Evolutionary conservation across 1,140 invertebrate species (phyloP), one percentile per base, ranked within the genome.

Genomic region (Sycobia sp.): DNA sequence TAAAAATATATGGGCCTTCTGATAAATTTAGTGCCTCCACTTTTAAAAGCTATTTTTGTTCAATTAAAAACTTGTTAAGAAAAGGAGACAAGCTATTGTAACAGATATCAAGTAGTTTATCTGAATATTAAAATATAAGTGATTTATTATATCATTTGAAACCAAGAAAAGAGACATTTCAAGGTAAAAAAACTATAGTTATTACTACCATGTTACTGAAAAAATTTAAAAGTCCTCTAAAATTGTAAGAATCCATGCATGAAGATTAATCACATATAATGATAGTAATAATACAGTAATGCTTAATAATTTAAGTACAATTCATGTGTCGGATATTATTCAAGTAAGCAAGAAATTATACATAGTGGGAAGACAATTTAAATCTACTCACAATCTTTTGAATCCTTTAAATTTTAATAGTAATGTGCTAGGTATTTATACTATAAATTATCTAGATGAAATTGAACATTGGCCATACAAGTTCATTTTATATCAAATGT

Each of bases 1-100:
- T 67, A 0, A 46, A 57, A 38, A 41, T 46, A 20, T 54, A 56
- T 23, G 67, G 70, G 4, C 57, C 51, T 27, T 39, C 62, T 9
- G 65, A 69, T 38, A 58, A 38, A 8, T 59, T 65, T 36, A 55
- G 54, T 46, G 49, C 55, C 0, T 50, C 60, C n/a, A 16, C 44
- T 22, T 66, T 62, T 41, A 58, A 61, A 41, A 51, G 55, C 44
- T 43, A 43, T 23, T 20, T 61, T 29, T 53, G 59, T 14, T 27
- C 22, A 11, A 39, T 62, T 16, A 66, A 60, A 43, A 58, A 65
- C 38, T 32, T 65, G 8, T 27, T 46, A 36, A 34, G 41, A 20
- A 65, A 47, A 27, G 41, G 16, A 0, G 32, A 22, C 14, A 25
- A 34, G 38, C 49, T 41, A 3, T n/a, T 60, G 8, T 4, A 46